Evolutionary conservation across 2,113 vertebrate genomes (phyloP).

Genomic region (Tachysurus fulvidraco): DNA sequence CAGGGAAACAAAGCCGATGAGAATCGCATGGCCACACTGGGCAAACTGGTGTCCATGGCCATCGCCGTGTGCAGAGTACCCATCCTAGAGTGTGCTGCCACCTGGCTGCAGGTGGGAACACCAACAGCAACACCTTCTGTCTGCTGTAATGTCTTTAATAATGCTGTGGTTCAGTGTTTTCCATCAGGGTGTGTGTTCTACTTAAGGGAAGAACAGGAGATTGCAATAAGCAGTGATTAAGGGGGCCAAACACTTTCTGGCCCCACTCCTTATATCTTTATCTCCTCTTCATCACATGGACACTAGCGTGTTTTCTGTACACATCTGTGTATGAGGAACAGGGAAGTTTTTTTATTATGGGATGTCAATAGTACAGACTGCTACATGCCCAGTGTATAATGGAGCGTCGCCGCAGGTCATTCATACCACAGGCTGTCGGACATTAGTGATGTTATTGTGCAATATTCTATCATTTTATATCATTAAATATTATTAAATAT

Average conservation of each 20-base stretch:
- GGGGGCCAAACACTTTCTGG: not conserved
- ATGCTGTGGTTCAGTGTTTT: not conserved
- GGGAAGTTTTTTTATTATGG: not conserved
- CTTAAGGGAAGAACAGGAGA: not conserved
- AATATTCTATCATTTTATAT: too few species aligned
- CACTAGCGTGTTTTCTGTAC: not conserved
- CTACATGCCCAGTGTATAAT: too few species aligned
- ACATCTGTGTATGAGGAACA: not conserved
- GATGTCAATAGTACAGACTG: not conserved
- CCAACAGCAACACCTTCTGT: not conserved
- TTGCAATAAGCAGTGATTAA: not conserved
- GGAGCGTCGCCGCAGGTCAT: too few species aligned
- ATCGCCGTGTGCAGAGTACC: slow-evolving; percentile 89
- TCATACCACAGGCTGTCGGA: too few species aligned
- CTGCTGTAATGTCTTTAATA: not conserved
- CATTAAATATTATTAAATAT: too few species aligned
- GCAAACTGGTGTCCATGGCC: slow-evolving; percentile 95
- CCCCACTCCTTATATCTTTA: not conserved
- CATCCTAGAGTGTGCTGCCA: slow-evolving; percentile 91
- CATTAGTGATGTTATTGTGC: too few species aligned
- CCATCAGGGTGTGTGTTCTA: not conserved
- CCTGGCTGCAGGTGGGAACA: slow-evolving; percentile 90
- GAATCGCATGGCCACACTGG: slow-evolving; percentile 86
- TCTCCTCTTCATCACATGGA: not conserved
- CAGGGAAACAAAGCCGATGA: slow-evolving; percentile 96